Evolutionary conservation across 2,113 vertebrate genomes (phyloP), one percentile per base, ranked within the genome.

Genomic region (Poecilia latipinna): DNA sequence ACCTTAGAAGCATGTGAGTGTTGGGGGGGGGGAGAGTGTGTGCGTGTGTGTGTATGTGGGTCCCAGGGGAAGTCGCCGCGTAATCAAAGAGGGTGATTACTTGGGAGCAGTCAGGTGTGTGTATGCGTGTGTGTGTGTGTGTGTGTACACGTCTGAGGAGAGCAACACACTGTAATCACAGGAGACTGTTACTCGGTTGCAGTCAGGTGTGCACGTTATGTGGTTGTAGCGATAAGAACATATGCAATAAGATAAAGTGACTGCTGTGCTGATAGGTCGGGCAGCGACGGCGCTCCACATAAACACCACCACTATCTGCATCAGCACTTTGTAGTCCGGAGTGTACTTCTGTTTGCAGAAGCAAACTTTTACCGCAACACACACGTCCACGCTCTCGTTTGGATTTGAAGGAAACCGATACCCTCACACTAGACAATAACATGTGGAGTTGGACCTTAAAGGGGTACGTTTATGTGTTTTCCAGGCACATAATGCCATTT

Each of bases 31-130:
- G 37, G 4, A 44, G 11, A 15, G 19, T 35, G 61, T 57, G 64
- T 39, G 42, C 48, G 29, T 68, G 48, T 4, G 61, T 71, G 61
- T 72, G 84, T 77, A 65, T 70, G 73, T 33, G 26, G 68, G 61
- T 88, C 84, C 77, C 42, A 19, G 39, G 74, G 79, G 83, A 86
- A 72, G 74, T 78, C 72, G 70, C 85, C 79, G 75, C 80, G 84
- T 88, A 92, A 91, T 92, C 89, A 91, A 82, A 73, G 77, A 77
- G 86, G 82, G 79, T 65, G 74, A 91, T 90, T 89, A 86, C 86
- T 82, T 84, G 78, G 71, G 86, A 70, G 80, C 79, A 80, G 75
- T 63, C 73, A 80, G 86, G 75, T 75, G 73, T 74, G 77, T 75
- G 65, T 73, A 31, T 4, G 32, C 6, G 75, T 77, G 73, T 71